Conservation (phyloP, 2,888 invertebrate genomes). For the Ethmia dodecea region DNA sequence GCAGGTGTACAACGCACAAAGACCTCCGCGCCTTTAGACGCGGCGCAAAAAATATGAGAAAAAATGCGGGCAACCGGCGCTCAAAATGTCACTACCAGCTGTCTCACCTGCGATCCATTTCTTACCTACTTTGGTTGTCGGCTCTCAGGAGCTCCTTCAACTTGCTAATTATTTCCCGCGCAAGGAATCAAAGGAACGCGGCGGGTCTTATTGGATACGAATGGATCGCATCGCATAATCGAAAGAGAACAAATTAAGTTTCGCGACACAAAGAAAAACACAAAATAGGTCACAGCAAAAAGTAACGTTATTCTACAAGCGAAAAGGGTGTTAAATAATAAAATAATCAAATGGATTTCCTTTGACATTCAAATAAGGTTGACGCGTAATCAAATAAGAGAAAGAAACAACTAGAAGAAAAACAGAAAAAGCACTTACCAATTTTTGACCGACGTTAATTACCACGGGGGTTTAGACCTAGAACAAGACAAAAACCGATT, state of each 20-base stretch:
- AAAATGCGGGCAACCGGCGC: constrained; percentile 34
- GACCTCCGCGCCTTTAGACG: constrained; percentile 36
- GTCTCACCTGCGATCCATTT: constrained; percentile 49
- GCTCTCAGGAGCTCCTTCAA: constrained; percentile 23
- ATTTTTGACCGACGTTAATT: constrained; percentile 32
- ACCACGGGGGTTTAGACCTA: constrained; percentile 44
- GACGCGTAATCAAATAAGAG: constrained; percentile 11
- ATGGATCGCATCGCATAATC: no score
- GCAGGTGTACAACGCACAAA: constrained; percentile 63
- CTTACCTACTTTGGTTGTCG: constrained; percentile 21
- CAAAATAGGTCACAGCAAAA: no score
- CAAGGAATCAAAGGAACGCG: constrained; percentile 6
- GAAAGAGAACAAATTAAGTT: no score
- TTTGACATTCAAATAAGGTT: constrained; percentile 8
- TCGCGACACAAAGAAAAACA: no score
- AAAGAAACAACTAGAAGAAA: constrained; percentile 16
- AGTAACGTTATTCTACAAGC: no score
- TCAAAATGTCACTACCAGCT: constrained; percentile 66
- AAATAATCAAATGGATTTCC: no score
- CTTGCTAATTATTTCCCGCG: constrained; percentile 17
- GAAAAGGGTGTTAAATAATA: no score
- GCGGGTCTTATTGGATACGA: not conserved
- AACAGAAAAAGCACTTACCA: constrained; percentile 40
- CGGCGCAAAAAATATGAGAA: constrained; percentile 44
- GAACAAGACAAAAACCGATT: constrained; percentile 45